Evolutionary conservation across 2,888 invertebrate species (phyloP).

Genomic region (Sarcophaga subvicina): DNA sequence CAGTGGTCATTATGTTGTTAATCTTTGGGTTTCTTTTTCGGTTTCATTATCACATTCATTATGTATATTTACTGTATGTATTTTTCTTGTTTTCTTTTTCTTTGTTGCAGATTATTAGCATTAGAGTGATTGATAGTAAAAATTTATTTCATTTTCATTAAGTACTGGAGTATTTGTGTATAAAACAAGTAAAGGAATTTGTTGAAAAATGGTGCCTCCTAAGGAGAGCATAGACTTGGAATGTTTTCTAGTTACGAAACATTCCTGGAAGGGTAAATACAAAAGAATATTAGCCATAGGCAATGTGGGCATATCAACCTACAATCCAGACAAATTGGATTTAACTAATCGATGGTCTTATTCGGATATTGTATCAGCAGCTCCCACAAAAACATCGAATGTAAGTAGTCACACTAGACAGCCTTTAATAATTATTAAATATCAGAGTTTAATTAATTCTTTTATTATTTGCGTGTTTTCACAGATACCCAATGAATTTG

Average conservation of each 20-base stretch:
- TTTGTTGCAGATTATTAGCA: conserved; percentile 57
- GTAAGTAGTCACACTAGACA: conserved; percentile 71
- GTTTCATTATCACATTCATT: conserved; percentile 21
- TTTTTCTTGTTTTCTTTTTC: conserved; percentile 29
- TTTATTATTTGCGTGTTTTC: neutral
- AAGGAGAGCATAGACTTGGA: conserved; percentile 97
- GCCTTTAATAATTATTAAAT: neutral
- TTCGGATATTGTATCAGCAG: conserved; percentile 89
- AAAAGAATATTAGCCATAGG: conserved; percentile 98
- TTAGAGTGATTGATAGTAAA: conserved; percentile 54
- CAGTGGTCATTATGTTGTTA: conserved; percentile 43
- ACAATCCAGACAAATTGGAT: conserved; percentile 95
- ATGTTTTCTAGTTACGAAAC: conserved; percentile 98
- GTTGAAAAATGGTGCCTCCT: conserved; percentile 76
- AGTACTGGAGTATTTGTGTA: conserved; percentile 40
- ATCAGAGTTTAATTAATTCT: conserved; percentile 3
- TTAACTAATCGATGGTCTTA: conserved; percentile 97
- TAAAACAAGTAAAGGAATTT: conserved; percentile 30
- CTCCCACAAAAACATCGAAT: conserved; percentile 84
- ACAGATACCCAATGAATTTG: conserved; percentile 86
- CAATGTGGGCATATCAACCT: conserved; percentile 97
- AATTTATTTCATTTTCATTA: conserved; percentile 31
- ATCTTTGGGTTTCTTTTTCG: conserved; percentile 25
- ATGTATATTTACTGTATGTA: neutral
- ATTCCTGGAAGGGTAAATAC: conserved; percentile 99